These are phyloP conservation scores for Drosophila colorata DNA, from an alignment of 2,888 invertebrate species.

Conservation along the genomic window DNA sequence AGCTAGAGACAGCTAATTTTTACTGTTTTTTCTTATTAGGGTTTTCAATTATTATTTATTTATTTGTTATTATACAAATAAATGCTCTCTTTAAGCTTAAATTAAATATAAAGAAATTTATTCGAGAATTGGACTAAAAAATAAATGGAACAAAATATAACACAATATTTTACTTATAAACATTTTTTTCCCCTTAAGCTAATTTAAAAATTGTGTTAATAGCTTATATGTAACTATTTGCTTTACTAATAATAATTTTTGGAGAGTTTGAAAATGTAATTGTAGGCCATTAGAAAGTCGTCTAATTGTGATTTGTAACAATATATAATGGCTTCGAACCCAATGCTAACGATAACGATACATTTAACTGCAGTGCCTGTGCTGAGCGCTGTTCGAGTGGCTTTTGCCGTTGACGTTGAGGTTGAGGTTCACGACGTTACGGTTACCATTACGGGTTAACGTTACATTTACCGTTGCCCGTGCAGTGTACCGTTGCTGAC, in stretches of 20 bases:
- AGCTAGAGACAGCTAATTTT: too few species aligned
- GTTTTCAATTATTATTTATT: too few species aligned
- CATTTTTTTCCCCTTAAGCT: too few species aligned
- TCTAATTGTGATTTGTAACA: conserved; percentile 9
- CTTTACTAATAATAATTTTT: not conserved
- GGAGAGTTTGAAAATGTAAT: not conserved
- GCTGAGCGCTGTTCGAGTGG: conserved; percentile 65
- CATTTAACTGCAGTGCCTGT: conserved; percentile 71
- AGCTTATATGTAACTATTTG: too few species aligned
- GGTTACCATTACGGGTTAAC: conserved; percentile 16
- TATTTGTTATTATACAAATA: too few species aligned
- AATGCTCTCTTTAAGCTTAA: too few species aligned
- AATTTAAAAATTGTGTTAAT: too few species aligned
- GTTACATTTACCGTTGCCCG: conserved; percentile 13
- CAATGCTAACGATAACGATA: conserved; percentile 74
- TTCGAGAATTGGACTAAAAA: too few species aligned
- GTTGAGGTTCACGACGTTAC: conserved; percentile 33
- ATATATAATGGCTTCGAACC: conserved; percentile 45
- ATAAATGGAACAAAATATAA: too few species aligned
- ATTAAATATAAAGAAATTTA: too few species aligned
- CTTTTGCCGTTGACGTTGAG: conserved; percentile 26
- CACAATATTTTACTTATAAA: too few species aligned
- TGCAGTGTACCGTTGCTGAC: conserved; percentile 27
- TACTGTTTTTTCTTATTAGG: too few species aligned
- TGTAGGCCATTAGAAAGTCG: conserved; percentile 24